Evolutionary conservation across 2,797 vertebrate genomes (phyloP), one percentile per base, ranked within the genome.

Genomic region (Spea hammondii): DNA sequence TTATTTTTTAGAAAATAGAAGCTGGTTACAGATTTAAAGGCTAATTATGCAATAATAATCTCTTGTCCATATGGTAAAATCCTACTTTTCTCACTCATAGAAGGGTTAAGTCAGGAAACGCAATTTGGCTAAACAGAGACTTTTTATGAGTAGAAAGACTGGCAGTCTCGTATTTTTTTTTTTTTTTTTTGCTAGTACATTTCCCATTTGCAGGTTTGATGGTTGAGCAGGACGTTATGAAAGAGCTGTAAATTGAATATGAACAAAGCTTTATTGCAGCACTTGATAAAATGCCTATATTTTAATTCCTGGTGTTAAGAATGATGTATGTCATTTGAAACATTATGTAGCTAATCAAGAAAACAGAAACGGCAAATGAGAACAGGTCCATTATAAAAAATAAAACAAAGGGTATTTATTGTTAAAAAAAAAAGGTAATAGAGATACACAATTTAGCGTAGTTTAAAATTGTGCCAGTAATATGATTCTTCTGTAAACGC

Each of bases 291-390:
- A 65, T 47, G 64, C 11, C 64, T 8, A 11, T 65, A 12, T 65
- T 65, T 65, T 65, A 65, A 65, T 65, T 65, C 64, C 64, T 7
- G 64, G 45, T 65, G 44, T 64, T 46, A 65, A 65, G 45, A 65
- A 65, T 65, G 64, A 65, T 65, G 64, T 45, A 65, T 47, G 8
- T 65, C 45, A 65, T 65, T 65, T 46, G 4, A 47, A 5, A 47
- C 64, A 32, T 17, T 62, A 12, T 62, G n/a, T 17, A 62, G 59
- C 59, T 62, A 62, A 62, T 62, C 6, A 62, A 62, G 10, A 17
- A 12, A 62, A 62, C 14, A 62, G 9, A 4, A 13, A 14, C 3
- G 14, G 59, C 8, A 62, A 62, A 53, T 4, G 14, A 32, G 3
- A 17, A 6, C n/a, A 14, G 12, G n/a, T 53, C 51, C 10, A 6